phyloP scores from a whole-genome alignment of 2,113 vertebrate species.

The Clarias gariepinus region DNA sequence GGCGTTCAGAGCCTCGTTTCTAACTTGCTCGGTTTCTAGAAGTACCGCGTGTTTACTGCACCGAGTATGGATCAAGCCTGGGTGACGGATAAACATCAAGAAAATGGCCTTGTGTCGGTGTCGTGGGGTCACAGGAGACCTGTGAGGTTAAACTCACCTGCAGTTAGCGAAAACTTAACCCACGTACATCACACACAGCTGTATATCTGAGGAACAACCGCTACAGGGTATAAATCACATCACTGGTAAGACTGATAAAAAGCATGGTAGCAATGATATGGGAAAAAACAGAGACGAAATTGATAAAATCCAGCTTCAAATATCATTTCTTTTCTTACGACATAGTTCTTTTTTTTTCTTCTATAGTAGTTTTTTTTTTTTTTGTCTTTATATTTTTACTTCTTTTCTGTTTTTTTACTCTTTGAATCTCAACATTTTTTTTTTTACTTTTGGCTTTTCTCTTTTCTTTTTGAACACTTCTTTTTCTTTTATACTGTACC shows the following conservation, averaged over 20 bases:
- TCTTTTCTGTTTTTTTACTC: too few relatives aligned
- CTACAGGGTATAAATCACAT: not conserved
- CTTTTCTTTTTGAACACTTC: too few relatives aligned
- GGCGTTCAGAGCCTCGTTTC: constrained; percentile 26
- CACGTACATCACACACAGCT: constrained; percentile 45
- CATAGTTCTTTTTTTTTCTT: too few relatives aligned
- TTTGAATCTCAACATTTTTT: too few relatives aligned
- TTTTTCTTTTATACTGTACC: too few relatives aligned
- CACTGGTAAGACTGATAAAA: not conserved
- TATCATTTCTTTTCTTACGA: too few relatives aligned
- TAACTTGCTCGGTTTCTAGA: not conserved
- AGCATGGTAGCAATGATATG: not conserved
- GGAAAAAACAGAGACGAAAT: not conserved
- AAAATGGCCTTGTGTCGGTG: constrained; percentile 51
- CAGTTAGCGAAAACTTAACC: constrained; percentile 46
- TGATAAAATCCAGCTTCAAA: too few relatives aligned
- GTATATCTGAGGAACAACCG: not conserved
- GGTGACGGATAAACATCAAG: constrained; percentile 58
- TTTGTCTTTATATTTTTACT: too few relatives aligned
- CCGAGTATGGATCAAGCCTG: not conserved
- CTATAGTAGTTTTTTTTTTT: too few relatives aligned
- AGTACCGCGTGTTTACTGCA: too few relatives aligned
- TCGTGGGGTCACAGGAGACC: constrained; percentile 30
- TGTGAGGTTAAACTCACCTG: constrained; percentile 33
- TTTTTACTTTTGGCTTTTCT: too few relatives aligned